phyloP scores from a whole-genome alignment of 2,888 invertebrate genomes.

The Phyllotreta striolata region DNA sequence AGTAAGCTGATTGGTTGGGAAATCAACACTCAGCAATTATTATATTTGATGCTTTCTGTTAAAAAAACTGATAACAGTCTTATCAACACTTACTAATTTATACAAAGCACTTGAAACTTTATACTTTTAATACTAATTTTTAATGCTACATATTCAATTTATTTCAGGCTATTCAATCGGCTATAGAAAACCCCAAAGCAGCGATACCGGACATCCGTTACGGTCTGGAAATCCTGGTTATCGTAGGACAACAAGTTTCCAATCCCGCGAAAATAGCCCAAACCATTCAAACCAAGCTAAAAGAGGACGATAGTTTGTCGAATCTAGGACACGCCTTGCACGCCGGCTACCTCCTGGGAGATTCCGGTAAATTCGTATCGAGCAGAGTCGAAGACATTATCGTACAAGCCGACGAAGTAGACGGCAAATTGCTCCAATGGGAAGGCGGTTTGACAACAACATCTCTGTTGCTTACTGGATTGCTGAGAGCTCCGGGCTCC shows the following conservation, averaged over 20 bases:
- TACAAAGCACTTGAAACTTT: not conserved
- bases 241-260: constrained; percentile 71
- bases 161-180: constrained; percentile 40
- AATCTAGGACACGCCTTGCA: constrained; percentile 88
- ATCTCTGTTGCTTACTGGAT: constrained; percentile 67
- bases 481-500: constrained; percentile 65
- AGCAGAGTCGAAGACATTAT: constrained; percentile 91
- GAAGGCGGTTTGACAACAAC: constrained; percentile 90
- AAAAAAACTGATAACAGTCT: too few relatives aligned
- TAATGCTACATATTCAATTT: not conserved
- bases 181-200: constrained; percentile 71
- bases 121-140: not conserved
- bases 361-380: constrained; percentile 71
- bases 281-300: constrained; percentile 77
- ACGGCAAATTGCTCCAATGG: constrained; percentile 87
- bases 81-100: too few relatives aligned
- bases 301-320: constrained; percentile 78
- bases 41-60: not conserved
- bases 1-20: not conserved
- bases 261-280: constrained; percentile 75
- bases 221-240: constrained; percentile 74
- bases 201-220: constrained; percentile 77
- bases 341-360: constrained; percentile 75
- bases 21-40: not conserved
- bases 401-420: constrained; percentile 92